A percentile compares a stretch with the other conserved stretches of the same genome.
Conservation (phyloP, 2,113 vertebrate genomes). For the Agelaius tricolor region DNA sequence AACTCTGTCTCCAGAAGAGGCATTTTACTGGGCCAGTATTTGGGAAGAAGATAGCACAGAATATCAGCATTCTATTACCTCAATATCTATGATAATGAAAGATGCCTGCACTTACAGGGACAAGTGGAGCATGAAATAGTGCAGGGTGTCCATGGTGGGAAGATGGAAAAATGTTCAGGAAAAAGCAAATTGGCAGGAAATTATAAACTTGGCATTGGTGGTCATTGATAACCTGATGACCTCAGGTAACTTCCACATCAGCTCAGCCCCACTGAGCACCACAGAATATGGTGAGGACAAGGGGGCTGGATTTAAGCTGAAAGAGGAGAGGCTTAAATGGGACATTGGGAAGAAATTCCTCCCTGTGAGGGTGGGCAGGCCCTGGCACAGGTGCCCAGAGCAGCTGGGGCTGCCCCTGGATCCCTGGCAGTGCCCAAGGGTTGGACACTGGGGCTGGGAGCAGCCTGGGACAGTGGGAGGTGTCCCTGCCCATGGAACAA, state of each 20-base stretch:
- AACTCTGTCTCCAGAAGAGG: background rate
- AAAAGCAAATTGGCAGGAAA: background rate
- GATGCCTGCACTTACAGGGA: background rate
- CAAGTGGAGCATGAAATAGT: background rate
- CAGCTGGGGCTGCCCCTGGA: background rate
- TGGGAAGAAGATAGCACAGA: background rate
- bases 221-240: background rate
- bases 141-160: background rate
- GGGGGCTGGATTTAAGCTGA: background rate
- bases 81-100: background rate
- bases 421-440: background rate
- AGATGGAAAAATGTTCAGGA: background rate
- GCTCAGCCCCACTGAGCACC: background rate
- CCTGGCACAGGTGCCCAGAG: background rate
- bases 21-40: background rate
- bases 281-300: background rate
- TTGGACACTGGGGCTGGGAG: background rate
- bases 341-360: background rate
- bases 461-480: background rate
- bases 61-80: background rate
- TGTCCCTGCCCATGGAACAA: background rate
- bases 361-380: fast-evolving
- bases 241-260: background rate
- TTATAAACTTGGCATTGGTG: background rate
- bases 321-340: background rate